Evolutionary conservation across 2,888 invertebrate species (phyloP), one percentile per base, ranked within the genome.

Genomic region (Dexiosoma caninum): DNA sequence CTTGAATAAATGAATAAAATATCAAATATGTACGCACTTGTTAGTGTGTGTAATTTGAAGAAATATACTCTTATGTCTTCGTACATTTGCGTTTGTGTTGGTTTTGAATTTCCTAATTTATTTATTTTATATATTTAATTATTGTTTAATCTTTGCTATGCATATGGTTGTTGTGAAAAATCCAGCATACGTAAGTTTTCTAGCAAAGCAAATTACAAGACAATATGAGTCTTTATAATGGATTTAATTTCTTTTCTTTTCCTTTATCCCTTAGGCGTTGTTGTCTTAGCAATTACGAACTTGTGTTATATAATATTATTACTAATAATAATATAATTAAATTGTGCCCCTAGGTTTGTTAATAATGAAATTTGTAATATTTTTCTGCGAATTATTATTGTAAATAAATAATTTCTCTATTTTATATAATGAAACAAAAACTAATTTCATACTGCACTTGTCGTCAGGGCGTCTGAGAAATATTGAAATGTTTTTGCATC

Each of bases 351-450:
- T 30, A 23, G 23, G 66, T 62, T 9, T 37, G 27, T 5, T 35
- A 46, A 46, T 46, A 64, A 64, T 64, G n/a, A 55, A 74, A 55
- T 55, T 37, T 46, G 10, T 46, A 55, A 55, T 64, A 55, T 32
- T 23, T 35, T 35, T 53, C 23, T 35, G n/a, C 59, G 40, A 2
- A 21, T 49, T 35, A 57, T 59, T 51, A 40, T 16, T 1, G 14
- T n/a, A 44, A n/a, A 64, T 67, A 67, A 62, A 69, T 76, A 19
- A 71, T 53, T 71, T 70, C 62, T 77, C 32, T 55, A 64, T 53
- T 62, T 53, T 51, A 32, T 27, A 27, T 27, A 27, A 5, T 27
- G 27, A 27, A n/a, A n/a, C 6, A 27, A 27, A 27, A 27, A 6
- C 27, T 5, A 27, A 5, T 27, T 3, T 3, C 27, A 27, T 27